Conservation (phyloP, 2,797 vertebrate genomes). For the Carcharodon carcharias region DNA sequence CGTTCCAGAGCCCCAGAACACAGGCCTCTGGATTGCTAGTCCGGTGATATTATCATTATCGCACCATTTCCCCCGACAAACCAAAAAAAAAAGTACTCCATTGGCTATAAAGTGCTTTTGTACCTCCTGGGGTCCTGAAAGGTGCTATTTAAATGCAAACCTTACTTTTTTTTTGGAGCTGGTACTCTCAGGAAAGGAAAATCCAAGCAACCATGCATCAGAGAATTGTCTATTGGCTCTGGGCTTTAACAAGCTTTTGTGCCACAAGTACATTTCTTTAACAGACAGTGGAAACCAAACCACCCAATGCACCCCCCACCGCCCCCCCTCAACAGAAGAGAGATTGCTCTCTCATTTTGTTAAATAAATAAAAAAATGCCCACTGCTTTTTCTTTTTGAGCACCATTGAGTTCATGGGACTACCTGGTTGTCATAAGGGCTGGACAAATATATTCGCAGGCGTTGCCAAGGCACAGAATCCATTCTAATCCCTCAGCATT, state of each 20-base stretch:
- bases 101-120: no score
- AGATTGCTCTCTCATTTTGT: not conserved
- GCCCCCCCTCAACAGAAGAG: not conserved
- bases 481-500: not conserved
- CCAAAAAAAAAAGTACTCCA: no score
- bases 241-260: not conserved
- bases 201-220: not conserved
- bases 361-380: not conserved
- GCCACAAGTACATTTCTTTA: not conserved
- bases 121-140: no score
- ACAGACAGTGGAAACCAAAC: not conserved
- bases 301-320: no score
- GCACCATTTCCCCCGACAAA: no score
- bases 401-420: not conserved
- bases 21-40: no score
- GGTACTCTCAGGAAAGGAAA: no score
- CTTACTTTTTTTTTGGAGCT: no score
- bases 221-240: not conserved
- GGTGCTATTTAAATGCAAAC: no score
- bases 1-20: no score
- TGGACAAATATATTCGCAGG: not conserved
- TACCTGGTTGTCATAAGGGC: not conserved
- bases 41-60: no score
- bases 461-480: not conserved
- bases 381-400: not conserved